Evolutionary conservation across 1,140 invertebrate genomes (phyloP).

Genomic region (Trichonephila clavipes): DNA sequence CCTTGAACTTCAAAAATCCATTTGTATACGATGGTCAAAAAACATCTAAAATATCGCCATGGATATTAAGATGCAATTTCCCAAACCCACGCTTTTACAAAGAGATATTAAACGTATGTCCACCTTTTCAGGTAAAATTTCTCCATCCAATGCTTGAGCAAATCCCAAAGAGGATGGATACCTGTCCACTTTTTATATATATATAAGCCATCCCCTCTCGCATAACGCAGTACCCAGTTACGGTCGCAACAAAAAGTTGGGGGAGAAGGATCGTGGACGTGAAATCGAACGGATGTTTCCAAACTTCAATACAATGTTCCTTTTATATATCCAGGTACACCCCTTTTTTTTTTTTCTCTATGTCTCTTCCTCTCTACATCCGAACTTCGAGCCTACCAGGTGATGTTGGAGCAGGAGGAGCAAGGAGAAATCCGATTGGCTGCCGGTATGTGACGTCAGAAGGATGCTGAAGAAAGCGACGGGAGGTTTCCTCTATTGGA

Average conservation of each 20-base stretch:
- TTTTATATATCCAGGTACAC: conserved; percentile 6
- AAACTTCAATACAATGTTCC: conserved; percentile 36
- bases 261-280: not conserved
- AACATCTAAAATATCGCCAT: not conserved
- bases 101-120: not conserved
- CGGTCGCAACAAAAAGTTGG: not conserved
- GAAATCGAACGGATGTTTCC: conserved; percentile 47
- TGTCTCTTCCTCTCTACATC: not conserved
- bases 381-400: conserved; percentile 36
- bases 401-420: conserved; percentile 35
- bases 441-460: not conserved
- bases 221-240: not conserved
- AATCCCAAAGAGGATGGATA: not conserved
- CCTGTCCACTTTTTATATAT: not conserved
- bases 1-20: not conserved
- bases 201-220: not conserved
- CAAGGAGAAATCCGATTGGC: not conserved
- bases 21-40: not conserved
- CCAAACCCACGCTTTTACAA: not conserved
- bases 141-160: not conserved
- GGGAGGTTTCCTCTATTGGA: conserved; percentile 30
- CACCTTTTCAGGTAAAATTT: not conserved
- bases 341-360: not conserved
- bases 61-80: not conserved
- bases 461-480: not conserved